phyloP scores from a whole-genome alignment of 2,113 vertebrate species.

The Heptranchias perlo region DNA sequence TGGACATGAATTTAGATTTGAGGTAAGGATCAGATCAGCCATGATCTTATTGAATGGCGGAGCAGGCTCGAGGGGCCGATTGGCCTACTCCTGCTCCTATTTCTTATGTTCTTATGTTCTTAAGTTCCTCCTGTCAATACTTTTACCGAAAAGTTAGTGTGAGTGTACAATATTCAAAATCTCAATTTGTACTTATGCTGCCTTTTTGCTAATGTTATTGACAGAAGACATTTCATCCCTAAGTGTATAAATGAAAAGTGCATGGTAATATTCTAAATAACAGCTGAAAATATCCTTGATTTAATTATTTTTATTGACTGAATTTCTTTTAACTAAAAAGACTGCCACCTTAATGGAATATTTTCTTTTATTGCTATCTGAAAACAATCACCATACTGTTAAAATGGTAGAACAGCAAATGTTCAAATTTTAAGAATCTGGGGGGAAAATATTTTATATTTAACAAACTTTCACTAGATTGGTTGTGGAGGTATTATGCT shows the following conservation, averaged over 20 bases:
- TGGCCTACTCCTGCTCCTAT: too few species aligned
- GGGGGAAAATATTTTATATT: background rate
- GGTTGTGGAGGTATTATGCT: background rate
- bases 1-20: too few species aligned
- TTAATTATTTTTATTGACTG: background rate
- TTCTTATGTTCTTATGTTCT: too few species aligned
- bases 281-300: background rate
- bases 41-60: too few species aligned
- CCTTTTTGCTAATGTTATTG: background rate
- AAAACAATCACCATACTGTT: background rate
- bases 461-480: background rate
- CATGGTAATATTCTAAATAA: background rate
- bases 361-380: background rate
- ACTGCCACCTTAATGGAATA: background rate
- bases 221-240: background rate
- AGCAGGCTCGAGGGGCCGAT: too few species aligned
- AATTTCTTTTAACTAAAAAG: background rate
- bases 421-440: background rate
- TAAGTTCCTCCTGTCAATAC: background rate
- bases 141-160: background rate
- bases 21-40: too few species aligned
- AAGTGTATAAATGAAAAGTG: background rate
- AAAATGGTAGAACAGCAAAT: background rate
- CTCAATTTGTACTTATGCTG: background rate
- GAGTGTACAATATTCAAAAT: background rate